phyloP scores from a whole-genome alignment of 2,797 vertebrate genomes.

The Lepus oiostolus region DNA sequence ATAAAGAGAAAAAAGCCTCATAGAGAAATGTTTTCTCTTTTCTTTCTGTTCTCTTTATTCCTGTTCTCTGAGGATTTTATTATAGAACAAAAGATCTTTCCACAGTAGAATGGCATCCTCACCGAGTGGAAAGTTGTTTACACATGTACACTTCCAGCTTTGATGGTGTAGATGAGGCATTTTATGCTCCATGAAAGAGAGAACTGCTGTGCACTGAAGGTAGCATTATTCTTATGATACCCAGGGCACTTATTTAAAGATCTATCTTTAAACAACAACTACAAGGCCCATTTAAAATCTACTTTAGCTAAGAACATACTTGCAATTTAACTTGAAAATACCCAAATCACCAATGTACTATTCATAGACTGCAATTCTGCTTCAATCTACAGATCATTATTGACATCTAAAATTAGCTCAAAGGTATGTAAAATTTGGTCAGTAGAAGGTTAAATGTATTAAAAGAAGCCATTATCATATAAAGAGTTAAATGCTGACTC shows the following conservation, averaged over 20 bases:
- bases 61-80: not conserved
- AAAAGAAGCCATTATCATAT: not conserved
- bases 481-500: not conserved
- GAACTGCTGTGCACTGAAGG: not conserved
- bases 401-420: not conserved
- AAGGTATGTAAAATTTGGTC: not conserved
- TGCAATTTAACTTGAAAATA: slow-evolving; percentile 28
- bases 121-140: not conserved
- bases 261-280: slow-evolving; percentile 63
- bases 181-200: slow-evolving; percentile 11
- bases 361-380: not conserved
- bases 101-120: not conserved
- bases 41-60: not conserved
- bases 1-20: not conserved
- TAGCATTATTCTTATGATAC: slow-evolving; percentile 13
- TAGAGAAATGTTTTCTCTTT: not conserved
- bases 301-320: not conserved
- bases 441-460: not conserved
- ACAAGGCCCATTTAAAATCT: slow-evolving; percentile 52
- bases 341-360: not conserved
- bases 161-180: not conserved
- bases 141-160: not conserved
- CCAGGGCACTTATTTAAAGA: slow-evolving; percentile 27
- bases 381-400: not conserved
- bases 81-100: not conserved